Evolutionary conservation across 2,113 vertebrate genomes (phyloP).

Genomic region (Myotis brandtii): DNA sequence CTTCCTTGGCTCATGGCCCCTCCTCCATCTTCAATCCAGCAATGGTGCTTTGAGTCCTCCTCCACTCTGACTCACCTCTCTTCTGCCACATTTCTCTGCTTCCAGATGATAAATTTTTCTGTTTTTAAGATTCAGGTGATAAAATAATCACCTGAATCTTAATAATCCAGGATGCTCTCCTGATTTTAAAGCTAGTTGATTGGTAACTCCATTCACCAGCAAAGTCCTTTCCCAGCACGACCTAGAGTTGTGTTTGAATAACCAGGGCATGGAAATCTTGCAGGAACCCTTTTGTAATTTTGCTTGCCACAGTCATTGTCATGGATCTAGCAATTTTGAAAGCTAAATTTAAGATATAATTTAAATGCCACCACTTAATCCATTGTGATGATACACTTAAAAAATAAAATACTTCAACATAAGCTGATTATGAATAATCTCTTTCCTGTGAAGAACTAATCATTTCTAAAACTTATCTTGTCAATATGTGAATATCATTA

Average conservation of each 20-base stretch:
- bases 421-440: background rate
- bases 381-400: background rate
- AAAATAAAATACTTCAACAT: slow-evolving; percentile 9
- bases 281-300: background rate
- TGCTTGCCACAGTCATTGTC: background rate
- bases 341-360: background rate
- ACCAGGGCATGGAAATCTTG: background rate
- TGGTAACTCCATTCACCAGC: background rate
- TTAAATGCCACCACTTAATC: slow-evolving; percentile 1
- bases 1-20: background rate
- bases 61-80: background rate
- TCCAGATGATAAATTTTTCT: background rate
- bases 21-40: background rate
- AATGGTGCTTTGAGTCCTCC: background rate
- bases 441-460: background rate
- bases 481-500: slow-evolving; percentile 16
- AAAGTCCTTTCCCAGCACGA: background rate
- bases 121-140: background rate
- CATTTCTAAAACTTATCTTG: background rate
- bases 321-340: background rate
- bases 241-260: background rate
- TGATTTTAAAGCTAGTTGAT: background rate
- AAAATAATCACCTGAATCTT: background rate
- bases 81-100: background rate
- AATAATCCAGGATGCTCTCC: background rate